A percentile compares a stretch with the other conserved stretches of the same genome.
Conservation (phyloP, 2,797 vertebrate species). For the Mallotus villosus region DNA sequence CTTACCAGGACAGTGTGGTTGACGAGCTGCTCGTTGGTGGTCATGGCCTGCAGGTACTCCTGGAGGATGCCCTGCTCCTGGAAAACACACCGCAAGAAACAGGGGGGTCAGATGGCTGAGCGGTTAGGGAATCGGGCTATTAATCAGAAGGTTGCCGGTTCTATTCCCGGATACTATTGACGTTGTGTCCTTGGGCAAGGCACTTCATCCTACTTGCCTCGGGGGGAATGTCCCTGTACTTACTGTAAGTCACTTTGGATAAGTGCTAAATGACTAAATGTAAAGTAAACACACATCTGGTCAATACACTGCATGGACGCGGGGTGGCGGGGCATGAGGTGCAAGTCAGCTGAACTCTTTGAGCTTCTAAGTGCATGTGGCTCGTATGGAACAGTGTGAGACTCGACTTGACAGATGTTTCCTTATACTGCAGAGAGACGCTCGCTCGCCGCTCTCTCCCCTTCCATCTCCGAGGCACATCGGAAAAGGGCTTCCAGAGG, state of each 20-base stretch:
- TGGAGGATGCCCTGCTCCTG: slow-evolving; percentile 90
- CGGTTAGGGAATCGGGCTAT: no score
- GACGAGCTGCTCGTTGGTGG: slow-evolving; percentile 91
- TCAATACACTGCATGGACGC: not conserved
- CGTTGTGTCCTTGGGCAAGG: no score
- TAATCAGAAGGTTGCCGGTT: no score
- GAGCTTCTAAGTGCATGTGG: not conserved
- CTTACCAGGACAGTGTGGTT: slow-evolving; percentile 89
- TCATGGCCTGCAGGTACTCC: slow-evolving; percentile 93
- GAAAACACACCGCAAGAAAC: slow-evolving; percentile 42
- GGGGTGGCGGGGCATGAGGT: no score
- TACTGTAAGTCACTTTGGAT: no score
- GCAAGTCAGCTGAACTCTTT: no score
- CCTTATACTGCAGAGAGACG: slow-evolving; percentile 30
- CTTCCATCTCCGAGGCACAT: slow-evolving; percentile 31
- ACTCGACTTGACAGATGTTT: slow-evolving; percentile 31
- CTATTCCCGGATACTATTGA: no score
- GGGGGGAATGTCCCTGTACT: no score
- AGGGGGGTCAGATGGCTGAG: no score
- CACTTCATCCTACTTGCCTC: no score
- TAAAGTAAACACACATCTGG: not conserved
- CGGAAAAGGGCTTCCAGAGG: slow-evolving; percentile 21
- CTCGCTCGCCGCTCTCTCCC: slow-evolving; percentile 24
- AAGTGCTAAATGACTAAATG: no score
- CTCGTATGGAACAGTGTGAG: not conserved